Conservation (phyloP, 1,140 invertebrate species). For the Musca vetustissima region DNA sequence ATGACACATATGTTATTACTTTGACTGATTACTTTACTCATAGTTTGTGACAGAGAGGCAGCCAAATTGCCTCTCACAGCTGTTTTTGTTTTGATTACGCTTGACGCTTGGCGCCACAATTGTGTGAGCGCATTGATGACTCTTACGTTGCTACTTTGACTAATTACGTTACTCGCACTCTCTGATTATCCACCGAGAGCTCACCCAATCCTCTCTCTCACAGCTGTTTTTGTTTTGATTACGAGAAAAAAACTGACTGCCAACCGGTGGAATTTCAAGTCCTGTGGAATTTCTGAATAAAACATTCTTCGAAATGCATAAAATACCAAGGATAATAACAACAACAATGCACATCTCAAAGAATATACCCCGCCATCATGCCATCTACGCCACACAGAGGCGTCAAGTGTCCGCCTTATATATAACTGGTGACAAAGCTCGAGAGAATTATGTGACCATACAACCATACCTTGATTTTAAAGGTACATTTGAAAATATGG, state of each 20-base stretch:
- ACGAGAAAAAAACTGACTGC: not conserved
- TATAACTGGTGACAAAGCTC: constrained; percentile 62
- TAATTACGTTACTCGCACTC: too few relatives aligned
- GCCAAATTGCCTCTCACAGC: not conserved
- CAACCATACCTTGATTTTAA: constrained; percentile 63
- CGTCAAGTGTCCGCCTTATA: constrained; percentile 61
- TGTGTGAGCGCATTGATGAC: too few relatives aligned
- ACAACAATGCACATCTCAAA: not conserved
- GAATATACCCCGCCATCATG: not conserved
- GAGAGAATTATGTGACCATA: constrained; percentile 60
- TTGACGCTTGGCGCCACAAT: too few relatives aligned
- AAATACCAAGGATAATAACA: not conserved
- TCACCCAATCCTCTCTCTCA: too few relatives aligned
- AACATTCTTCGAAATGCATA: not conserved
- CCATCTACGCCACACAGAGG: too few relatives aligned
- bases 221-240: constrained; percentile 13
- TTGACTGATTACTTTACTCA: too few relatives aligned
- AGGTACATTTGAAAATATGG: constrained; percentile 56
- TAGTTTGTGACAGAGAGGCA: too few relatives aligned
- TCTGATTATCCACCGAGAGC: too few relatives aligned
- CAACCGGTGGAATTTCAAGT: not conserved
- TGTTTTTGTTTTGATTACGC: constrained; percentile 11
- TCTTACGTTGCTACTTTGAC: too few relatives aligned
- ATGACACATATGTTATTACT: too few relatives aligned
- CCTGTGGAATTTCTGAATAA: not conserved